A percentile compares a stretch with the other conserved stretches of the same genome.
These are phyloP conservation scores for Galago senegalensis DNA, from an alignment of 2,797 vertebrate species.

Conservation along the genomic window DNA sequence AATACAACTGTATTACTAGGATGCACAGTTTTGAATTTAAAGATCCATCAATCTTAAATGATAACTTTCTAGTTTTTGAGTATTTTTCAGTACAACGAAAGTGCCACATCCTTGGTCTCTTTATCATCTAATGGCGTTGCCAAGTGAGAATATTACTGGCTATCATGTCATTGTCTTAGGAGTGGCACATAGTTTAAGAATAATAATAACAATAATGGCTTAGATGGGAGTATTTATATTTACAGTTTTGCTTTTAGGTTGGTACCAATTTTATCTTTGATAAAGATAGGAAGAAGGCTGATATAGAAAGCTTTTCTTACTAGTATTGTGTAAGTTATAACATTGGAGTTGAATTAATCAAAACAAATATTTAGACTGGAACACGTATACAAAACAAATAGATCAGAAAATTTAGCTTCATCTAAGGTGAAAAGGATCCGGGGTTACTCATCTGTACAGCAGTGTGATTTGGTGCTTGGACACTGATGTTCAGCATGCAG, in stretches of 20 bases:
- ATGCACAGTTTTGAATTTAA: neutral
- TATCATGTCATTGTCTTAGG: neutral
- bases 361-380: neutral
- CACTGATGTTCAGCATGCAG: neutral
- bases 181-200: neutral
- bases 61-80: neutral
- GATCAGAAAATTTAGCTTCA: neutral
- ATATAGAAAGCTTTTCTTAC: neutral
- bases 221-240: neutral
- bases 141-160: neutral
- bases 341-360: neutral
- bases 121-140: neutral
- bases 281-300: neutral
- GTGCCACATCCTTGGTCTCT: neutral
- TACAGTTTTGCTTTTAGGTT: conserved; percentile 5
- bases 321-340: neutral
- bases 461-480: neutral
- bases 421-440: neutral
- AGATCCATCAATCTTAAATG: neutral
- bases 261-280: neutral
- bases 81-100: neutral
- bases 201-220: neutral
- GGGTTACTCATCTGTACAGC: neutral
- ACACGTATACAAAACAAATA: neutral
- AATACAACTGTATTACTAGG: neutral